A percentile compares a stretch with the other conserved stretches of the same genome.
These are phyloP conservation scores for Zalophus californianus DNA, from an alignment of 2,797 vertebrate genomes.

Conservation along the genomic window DNA sequence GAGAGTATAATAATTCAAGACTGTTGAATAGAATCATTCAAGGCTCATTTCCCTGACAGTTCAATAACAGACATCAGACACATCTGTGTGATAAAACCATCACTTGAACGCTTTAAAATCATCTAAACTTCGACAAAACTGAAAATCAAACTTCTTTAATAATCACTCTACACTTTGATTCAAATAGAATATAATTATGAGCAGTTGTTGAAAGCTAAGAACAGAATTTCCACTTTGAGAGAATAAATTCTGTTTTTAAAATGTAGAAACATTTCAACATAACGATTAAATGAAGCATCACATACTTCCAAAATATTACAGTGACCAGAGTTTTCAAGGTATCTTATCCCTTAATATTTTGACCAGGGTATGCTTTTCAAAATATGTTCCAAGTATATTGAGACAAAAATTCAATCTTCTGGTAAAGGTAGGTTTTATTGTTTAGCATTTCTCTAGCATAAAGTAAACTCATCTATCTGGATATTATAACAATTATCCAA, in stretches of 20 bases:
- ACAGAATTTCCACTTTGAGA: background rate
- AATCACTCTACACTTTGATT: slow-evolving; percentile 5
- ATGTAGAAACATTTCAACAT: background rate
- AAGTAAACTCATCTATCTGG: background rate
- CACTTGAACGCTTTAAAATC: background rate
- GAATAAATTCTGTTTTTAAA: background rate
- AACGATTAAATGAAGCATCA: background rate
- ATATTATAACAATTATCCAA: background rate
- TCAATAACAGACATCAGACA: background rate
- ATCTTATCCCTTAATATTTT: background rate
- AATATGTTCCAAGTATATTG: background rate
- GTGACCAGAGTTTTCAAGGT: background rate
- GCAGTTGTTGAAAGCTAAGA: background rate
- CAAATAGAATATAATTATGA: background rate
- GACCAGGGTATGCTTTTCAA: background rate
- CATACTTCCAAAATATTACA: background rate
- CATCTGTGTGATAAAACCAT: background rate
- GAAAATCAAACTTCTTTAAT: slow-evolving; percentile 33
- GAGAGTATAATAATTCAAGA: background rate
- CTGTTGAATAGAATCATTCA: background rate
- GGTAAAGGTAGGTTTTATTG: background rate
- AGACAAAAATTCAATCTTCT: slow-evolving; percentile 12
- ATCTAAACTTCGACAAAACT: background rate
- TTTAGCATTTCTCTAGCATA: background rate
- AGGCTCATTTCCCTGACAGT: background rate